Evolutionary conservation across 2,888 invertebrate species (phyloP), one percentile per base, ranked within the genome.

Genomic region (Idaea dimidiata): DNA sequence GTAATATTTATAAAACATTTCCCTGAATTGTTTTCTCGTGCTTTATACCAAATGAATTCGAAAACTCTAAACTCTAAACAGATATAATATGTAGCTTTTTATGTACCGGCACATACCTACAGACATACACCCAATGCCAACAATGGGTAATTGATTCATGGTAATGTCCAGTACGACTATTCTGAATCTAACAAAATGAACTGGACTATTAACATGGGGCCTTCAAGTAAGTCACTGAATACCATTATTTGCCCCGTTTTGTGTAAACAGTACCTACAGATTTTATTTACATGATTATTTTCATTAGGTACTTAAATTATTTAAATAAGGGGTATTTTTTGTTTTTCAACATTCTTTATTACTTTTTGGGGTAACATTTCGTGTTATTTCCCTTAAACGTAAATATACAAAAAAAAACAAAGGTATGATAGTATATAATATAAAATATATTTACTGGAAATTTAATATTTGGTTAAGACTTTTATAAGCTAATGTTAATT

Each of bases 401-500:
- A 33, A 33, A 33, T 33, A 1, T 32, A 16, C 55, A 59, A 43
- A 4, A 54, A 4, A 54, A 59, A 56, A 60, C 16, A 59, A 5
- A 56, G 31, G 31, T 5, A 60, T 8, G 16, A 31, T 24, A 55
- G 31, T 55, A 59, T 58, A 62, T 59, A 58, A 33, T 16, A 62
- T 58, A 59, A 58, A 24, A 59, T 32, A 18, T 65, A 58, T 68
- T 66, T 63, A 69, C 61, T 58, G 61, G 62, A 64, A 65, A 14
- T 56, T 54, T 17, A 60, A 58, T 58, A 58, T 68, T 69, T 66
- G 65, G 64, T 64, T 58, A 18, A 62, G n/a, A 58, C 16, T 17
- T 54, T 54, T 54, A 55, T 62, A 56, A 8, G 8, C 55, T 63
- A 67, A 66, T 55, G 61, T 63, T 60, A 68, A 62, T 73, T 62